These are phyloP conservation scores for Drosophila putrida DNA, from an alignment of 2,888 invertebrate genomes.

Conservation along the genomic window DNA sequence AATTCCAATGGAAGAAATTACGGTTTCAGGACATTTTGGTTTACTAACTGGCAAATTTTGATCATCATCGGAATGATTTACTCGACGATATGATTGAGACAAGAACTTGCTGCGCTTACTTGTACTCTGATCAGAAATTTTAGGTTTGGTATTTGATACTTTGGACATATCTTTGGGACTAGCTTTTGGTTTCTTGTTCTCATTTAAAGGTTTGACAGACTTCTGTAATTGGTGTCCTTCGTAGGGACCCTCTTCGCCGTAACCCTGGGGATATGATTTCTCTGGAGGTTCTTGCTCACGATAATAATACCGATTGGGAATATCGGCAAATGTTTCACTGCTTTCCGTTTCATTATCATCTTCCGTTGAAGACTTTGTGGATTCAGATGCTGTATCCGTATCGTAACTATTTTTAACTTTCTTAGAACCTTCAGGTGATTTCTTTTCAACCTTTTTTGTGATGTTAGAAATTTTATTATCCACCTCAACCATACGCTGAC, in stretches of 20 bases:
- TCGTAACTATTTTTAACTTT: not conserved
- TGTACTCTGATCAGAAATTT: not conserved
- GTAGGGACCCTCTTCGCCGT: constrained; percentile 65
- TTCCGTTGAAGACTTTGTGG: not conserved
- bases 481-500: constrained; percentile 22
- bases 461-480: too few relatives aligned
- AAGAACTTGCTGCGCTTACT: constrained; percentile 16
- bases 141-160: not conserved
- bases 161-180: not conserved
- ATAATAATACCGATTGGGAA: constrained; percentile 64
- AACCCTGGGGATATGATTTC: constrained; percentile 32
- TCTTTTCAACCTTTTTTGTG: not conserved
- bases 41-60: constrained; percentile 20
- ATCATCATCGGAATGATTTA: constrained; percentile 10
- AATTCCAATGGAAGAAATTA: constrained; percentile 39
- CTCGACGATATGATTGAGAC: constrained; percentile 13
- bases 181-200: constrained; percentile 3
- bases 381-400: not conserved
- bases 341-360: constrained; percentile 12
- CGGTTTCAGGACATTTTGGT: constrained; percentile 53
- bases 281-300: constrained; percentile 54
- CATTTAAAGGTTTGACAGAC: not conserved
- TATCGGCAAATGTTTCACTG: constrained; percentile 50
- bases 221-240: not conserved
- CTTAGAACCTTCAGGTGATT: not conserved